phyloP scores from a whole-genome alignment of 2,113 vertebrate genomes.

The Oxyruncus cristatus region DNA sequence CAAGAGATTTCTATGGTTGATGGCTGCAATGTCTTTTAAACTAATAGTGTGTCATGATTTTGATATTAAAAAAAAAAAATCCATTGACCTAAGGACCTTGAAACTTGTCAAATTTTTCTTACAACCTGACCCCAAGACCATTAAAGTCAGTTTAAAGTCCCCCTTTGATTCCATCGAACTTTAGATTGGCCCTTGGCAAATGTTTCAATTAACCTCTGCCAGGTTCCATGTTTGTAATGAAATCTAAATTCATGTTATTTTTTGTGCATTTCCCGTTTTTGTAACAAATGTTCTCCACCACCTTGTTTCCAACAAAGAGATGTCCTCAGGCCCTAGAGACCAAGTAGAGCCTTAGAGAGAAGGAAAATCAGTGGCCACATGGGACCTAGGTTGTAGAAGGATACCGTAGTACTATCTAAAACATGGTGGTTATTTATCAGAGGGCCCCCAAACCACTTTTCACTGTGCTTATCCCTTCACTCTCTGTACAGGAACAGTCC shows the following conservation, averaged over 20 bases:
- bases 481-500: background rate
- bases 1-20: background rate
- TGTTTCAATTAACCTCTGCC: slow-evolving; percentile 48
- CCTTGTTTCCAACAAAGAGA: background rate
- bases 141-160: slow-evolving; percentile 10
- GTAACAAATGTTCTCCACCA: background rate
- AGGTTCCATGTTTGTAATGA: slow-evolving; percentile 15
- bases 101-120: slow-evolving; percentile 36
- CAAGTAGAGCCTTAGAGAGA: background rate
- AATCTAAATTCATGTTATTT: slow-evolving; percentile 32
- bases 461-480: background rate
- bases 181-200: slow-evolving; percentile 17
- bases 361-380: background rate
- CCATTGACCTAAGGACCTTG: slow-evolving; percentile 13
- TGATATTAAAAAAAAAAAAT: background rate
- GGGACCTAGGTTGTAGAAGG: background rate
- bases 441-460: background rate
- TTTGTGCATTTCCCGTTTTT: background rate
- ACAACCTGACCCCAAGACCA: background rate
- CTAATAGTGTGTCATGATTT: background rate
- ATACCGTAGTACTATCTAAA: background rate
- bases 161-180: background rate
- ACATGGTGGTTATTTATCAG: background rate
- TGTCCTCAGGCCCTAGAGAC: background rate
- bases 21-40: slow-evolving; percentile 7